These are phyloP conservation scores for Panagrolaimus sp. DNA, from an alignment of 1,140 invertebrate genomes.

Conservation along the genomic window DNA sequence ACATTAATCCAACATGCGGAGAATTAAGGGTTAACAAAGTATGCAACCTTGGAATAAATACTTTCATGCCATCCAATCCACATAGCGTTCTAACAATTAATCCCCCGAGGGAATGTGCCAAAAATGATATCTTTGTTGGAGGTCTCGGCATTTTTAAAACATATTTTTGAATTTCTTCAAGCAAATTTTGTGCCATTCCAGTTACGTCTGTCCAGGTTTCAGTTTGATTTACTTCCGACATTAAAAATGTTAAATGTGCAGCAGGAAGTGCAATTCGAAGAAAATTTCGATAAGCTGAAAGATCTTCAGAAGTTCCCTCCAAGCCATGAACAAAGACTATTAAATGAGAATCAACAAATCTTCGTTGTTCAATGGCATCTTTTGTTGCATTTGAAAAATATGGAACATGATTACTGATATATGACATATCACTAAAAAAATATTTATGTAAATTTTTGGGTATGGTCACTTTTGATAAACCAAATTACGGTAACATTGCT, in stretches of 20 bases:
- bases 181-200: conserved; percentile 33
- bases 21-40: conserved; percentile 33
- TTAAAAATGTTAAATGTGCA: conserved; percentile 29
- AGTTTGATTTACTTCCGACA: conserved; percentile 40
- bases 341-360: conserved; percentile 26
- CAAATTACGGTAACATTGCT: no score
- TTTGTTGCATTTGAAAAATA: conserved; percentile 25
- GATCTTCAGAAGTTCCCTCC: conserved; percentile 34
- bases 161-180: conserved; percentile 31
- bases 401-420: conserved; percentile 15
- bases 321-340: conserved; percentile 38
- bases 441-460: not conserved
- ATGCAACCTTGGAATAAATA: conserved; percentile 23
- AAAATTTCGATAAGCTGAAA: conserved; percentile 31
- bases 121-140: conserved; percentile 28
- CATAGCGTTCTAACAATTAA: conserved; percentile 34
- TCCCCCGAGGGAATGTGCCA: conserved; percentile 34
- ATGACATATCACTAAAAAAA: conserved; percentile 21
- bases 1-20: conserved; percentile 32
- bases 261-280: conserved; percentile 32
- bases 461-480: not conserved
- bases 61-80: conserved; percentile 19
- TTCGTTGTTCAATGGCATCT: conserved; percentile 28
- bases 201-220: conserved; percentile 35
- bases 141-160: conserved; percentile 23